Evolutionary conservation across 1,140 invertebrate genomes (phyloP).

Genomic region (Drosophila rhopaloa): DNA sequence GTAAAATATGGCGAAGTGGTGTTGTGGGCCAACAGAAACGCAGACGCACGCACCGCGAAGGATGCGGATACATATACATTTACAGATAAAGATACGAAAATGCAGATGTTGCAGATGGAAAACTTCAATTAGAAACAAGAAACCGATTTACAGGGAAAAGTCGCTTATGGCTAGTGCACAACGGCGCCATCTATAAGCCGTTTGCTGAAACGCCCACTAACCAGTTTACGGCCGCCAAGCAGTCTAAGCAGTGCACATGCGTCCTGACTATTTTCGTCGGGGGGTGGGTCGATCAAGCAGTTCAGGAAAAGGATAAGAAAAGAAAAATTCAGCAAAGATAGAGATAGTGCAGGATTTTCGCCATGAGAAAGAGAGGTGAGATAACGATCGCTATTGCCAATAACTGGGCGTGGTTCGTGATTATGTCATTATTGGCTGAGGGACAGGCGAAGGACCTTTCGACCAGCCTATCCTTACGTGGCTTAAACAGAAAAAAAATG

Average conservation of each 20-base stretch:
- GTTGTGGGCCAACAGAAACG: conserved; percentile 55
- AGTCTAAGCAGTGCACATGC: conserved; percentile 59
- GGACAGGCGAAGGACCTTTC: conserved; percentile 8
- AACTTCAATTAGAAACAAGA: conserved; percentile 44
- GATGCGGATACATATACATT: conserved; percentile 16
- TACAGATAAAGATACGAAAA: conserved; percentile 28
- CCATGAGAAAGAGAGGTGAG: not conserved
- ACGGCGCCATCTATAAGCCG: conserved; percentile 55
- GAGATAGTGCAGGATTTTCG: conserved; percentile 8
- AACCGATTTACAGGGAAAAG: conserved; percentile 3
- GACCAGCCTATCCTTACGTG: not conserved
- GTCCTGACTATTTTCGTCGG: conserved; percentile 48
- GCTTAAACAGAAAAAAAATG: not conserved
- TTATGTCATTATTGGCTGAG: conserved; percentile 12
- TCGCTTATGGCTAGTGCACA: not conserved
- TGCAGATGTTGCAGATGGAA: conserved; percentile 37
- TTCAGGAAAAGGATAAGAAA: not conserved
- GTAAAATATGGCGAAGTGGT: conserved; percentile 80
- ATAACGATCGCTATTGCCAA: conserved; percentile 29
- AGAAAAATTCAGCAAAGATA: conserved; percentile 1
- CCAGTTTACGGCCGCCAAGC: conserved; percentile 37
- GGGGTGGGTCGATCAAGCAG: conserved; percentile 10
- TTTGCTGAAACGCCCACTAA: conserved; percentile 14
- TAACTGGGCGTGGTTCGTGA: conserved; percentile 9
- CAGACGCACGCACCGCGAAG: conserved; percentile 20